Base-by-base conservation (phyloP, 2,113 vertebrate species). In the Arvicanthis niloticus region DNA sequence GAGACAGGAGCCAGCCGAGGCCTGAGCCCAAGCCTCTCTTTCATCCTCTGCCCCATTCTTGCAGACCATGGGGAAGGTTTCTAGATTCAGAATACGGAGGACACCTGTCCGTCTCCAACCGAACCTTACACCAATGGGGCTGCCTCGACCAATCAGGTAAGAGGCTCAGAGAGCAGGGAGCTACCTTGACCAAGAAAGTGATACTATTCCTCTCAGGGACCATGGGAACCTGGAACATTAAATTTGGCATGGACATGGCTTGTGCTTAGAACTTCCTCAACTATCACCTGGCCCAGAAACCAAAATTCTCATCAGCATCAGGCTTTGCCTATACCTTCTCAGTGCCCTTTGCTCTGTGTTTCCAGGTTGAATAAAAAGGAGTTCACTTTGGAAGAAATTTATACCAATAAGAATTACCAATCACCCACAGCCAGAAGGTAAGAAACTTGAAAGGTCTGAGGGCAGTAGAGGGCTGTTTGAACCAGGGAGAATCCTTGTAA, bases 301-400 rank as follows among this genome's bases (percentile, higher is more conserved):
- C 82, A 48, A 87, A 91, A 93, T 75, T 88, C 3, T 92, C 40
- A 95, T 42, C 77, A 80, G 48, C 67, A 34, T 73, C 29, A 93
- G 81, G 77, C 53, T 48, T 89, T 86, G 26, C 75, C 53, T 89
- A 21, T 21, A 24, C 21, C 53, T 91, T 96, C 91, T 97, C 76
- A 97, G n/a, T 93, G 72, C 34, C 48, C 37, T 95, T 48, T 96
- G 75, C 84, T 81, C 34, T 96, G 92, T 92, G 82, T 62, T 94
- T 17, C n/a, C 97, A 99, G 99, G 97, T 97, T 99, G 95, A 99
- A 99, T 93, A 99, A 99, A 98, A 99, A 99, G 91, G 99, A 99
- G 96, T 99, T 99, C 91, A 99, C 99, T 90, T 97, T 99, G 98
- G 99, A 99, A 95, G 99, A 99, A 98, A 99, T 99, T 97, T 99